These are phyloP conservation scores for Globicephala melas DNA, from an alignment of 2,113 vertebrate species.

Conservation along the genomic window DNA sequence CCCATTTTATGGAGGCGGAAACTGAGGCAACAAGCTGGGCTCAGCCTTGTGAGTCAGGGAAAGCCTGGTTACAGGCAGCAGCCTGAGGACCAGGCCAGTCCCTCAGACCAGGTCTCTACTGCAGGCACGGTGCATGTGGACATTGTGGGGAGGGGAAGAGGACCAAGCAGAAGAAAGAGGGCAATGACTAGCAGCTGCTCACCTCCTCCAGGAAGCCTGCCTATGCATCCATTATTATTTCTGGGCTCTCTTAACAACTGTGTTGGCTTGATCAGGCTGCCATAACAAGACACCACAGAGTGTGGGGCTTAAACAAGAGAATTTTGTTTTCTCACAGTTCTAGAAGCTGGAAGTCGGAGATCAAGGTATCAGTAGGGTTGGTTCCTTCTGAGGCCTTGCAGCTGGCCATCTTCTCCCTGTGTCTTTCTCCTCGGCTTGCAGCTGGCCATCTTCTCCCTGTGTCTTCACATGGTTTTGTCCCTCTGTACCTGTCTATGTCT, in stretches of 20 bases:
- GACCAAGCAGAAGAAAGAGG: neutral
- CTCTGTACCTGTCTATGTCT: neutral
- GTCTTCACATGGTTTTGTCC: no score
- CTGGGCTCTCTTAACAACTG: neutral
- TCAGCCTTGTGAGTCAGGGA: neutral
- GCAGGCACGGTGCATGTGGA: neutral
- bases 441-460: neutral
- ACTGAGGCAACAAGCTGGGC: neutral
- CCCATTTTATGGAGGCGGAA: neutral
- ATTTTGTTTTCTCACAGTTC: neutral
- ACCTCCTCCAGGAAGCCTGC: neutral
- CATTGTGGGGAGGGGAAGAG: no score
- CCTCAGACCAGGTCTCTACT: neutral
- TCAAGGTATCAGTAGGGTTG: no score
- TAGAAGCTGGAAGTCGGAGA: neutral
- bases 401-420: neutral
- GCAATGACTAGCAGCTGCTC: no score
- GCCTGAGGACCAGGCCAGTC: no score
- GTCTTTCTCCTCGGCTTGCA: neutral
- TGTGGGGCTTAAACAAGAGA: neutral
- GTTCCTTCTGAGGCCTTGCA: neutral
- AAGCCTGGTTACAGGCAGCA: rapidly evolving
- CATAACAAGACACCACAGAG: neutral
- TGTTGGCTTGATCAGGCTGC: neutral
- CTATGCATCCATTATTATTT: neutral